A percentile compares a stretch with the other conserved stretches of the same genome.
Conservation (phyloP, 2,888 invertebrate species). For the Itoplectis maculator region DNA sequence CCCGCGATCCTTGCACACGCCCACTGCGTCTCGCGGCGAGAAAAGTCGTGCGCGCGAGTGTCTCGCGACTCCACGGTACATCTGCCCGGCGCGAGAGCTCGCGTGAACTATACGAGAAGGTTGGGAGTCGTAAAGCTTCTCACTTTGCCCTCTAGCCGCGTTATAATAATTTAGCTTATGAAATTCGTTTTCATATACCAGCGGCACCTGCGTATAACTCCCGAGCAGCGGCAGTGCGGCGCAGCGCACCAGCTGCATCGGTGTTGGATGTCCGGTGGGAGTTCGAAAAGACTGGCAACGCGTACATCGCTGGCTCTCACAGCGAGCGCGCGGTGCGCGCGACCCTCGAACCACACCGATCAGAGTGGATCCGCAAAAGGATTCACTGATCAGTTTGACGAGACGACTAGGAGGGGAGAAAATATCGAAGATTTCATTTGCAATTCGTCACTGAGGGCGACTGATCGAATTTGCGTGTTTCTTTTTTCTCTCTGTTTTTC, state of each 20-base stretch:
- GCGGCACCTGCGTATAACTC: conserved; percentile 51
- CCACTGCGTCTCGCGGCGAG: conserved; percentile 52
- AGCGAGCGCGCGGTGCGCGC: neutral
- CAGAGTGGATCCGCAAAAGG: conserved; percentile 19
- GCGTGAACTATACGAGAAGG: conserved; percentile 80
- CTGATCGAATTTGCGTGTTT: conserved; percentile 63
- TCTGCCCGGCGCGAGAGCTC: conserved; percentile 65
- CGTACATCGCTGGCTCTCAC: conserved; percentile 10
- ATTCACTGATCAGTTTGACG: conserved; percentile 55
- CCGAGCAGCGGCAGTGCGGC: conserved; percentile 32
- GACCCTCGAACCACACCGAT: conserved; percentile 20
- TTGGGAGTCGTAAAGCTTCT: conserved; percentile 81
- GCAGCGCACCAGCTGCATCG: conserved; percentile 15
- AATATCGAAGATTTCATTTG: conserved; percentile 62
- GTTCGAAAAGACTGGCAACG: conserved; percentile 45
- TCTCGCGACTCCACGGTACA: conserved; percentile 24
- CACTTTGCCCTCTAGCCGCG: conserved; percentile 70
- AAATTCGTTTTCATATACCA: conserved; percentile 73
- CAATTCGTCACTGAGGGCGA: conserved; percentile 52
- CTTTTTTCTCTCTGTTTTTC: conserved; percentile 25
- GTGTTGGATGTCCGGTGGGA: conserved; percentile 47
- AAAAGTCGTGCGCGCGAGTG: conserved; percentile 64
- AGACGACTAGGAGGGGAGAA: conserved; percentile 34
- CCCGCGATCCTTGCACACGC: conserved; percentile 61
- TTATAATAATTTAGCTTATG: conserved; percentile 82